Conservation (phyloP, 2,797 vertebrate genomes). For the Scarus forsteni region DNA sequence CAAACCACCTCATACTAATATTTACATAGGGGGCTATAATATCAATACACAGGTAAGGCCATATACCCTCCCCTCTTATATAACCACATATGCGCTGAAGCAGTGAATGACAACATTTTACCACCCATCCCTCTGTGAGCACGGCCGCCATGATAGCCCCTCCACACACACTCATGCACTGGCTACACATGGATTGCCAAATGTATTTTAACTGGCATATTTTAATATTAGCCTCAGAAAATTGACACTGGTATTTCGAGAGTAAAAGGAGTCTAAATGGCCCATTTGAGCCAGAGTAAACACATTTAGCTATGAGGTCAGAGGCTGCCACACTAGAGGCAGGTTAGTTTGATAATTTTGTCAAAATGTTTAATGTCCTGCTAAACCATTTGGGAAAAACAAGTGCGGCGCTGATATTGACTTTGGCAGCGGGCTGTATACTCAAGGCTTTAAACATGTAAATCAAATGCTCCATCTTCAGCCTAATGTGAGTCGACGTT, state of each 20-base stretch:
- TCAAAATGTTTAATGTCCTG: conserved; percentile 96
- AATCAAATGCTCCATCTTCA: conserved; percentile 87
- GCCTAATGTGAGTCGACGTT: conserved; percentile 86
- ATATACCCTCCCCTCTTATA: conserved; percentile 61
- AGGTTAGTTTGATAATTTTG: conserved; percentile 97
- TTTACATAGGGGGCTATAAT: conserved; percentile 78
- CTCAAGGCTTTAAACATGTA: conserved; percentile 86
- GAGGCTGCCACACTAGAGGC: conserved; percentile 91
- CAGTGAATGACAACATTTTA: conserved; percentile 81
- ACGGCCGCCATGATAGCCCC: conserved; percentile 48
- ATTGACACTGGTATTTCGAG: conserved; percentile 84
- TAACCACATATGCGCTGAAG: conserved; percentile 66
- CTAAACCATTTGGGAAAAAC: conserved; percentile 92
- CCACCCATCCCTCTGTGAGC: conserved; percentile 65
- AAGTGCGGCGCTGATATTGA: conserved; percentile 91
- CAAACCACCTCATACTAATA: conserved; percentile 77
- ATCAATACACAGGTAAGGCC: conserved; percentile 75
- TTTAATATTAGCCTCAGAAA: conserved; percentile 85
- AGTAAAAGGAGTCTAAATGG: conserved; percentile 85
- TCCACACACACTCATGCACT: conserved; percentile 2
- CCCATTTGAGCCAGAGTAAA: conserved; percentile 92
- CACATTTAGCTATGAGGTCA: conserved; percentile 96
- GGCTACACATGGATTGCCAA: conserved; percentile 52
- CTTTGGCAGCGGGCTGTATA: conserved; percentile 89
- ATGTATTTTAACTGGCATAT: conserved; percentile 83